Percentiles rank a stretch among this genome's conserved stretches.
phyloP scores from a whole-genome alignment of 1,140 invertebrate species.

The Hycleus cichorii region DNA sequence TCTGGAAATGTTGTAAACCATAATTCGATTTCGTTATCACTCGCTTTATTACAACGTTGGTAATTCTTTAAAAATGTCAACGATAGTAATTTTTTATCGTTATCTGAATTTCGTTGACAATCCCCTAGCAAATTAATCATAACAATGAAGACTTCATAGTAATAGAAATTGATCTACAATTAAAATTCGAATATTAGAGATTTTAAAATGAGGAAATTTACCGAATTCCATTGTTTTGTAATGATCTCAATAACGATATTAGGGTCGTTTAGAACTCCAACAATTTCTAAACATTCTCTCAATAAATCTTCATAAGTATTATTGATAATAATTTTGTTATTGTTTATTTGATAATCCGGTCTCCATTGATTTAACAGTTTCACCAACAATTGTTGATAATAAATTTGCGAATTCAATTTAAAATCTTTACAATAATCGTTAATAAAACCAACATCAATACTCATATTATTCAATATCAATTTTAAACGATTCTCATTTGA shows the following conservation, averaged over 20 bases:
- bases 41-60: conserved; percentile 20
- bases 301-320: conserved; percentile 17
- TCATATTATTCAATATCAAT: conserved; percentile 18
- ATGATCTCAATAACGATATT: conserved; percentile 4
- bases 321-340: conserved; percentile 16
- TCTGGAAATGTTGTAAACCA: conserved; percentile 30
- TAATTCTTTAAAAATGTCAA: conserved; percentile 31
- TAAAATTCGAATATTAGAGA: no score
- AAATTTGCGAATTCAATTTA: conserved; percentile 21
- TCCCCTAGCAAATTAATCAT: conserved; percentile 18
- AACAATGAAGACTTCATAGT: conserved; percentile 35
- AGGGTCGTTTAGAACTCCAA: conserved; percentile 19
- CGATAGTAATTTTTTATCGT: conserved; percentile 8
- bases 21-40: conserved; percentile 28
- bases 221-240: conserved; percentile 19
- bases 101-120: conserved; percentile 1
- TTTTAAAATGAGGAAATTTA: no score
- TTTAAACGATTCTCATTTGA: conserved; percentile 20
- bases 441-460: conserved; percentile 17
- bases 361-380: conserved; percentile 28
- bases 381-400: conserved; percentile 26
- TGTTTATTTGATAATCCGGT: conserved; percentile 26
- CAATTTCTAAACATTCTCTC: conserved; percentile 18
- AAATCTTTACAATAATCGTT: conserved; percentile 32
- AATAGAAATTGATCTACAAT: conserved; percentile 28